phyloP scores from a whole-genome alignment of 2,113 vertebrate genomes.

The Centropus unirufus region DNA sequence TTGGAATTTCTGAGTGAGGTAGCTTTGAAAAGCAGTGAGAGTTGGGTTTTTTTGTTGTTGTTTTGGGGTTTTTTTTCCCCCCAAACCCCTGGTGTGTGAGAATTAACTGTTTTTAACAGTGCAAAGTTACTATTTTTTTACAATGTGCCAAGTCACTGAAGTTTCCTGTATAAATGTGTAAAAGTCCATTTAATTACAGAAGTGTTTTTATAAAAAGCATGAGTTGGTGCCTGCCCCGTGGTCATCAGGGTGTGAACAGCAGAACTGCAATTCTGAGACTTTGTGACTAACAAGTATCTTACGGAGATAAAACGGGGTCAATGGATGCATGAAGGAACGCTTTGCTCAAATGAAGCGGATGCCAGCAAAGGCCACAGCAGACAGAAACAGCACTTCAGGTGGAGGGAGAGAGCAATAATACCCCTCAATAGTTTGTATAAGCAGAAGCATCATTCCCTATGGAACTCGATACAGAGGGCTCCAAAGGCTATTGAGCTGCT shows the following conservation, averaged over 20 bases:
- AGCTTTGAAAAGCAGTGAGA: background rate
- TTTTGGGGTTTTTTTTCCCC: too few relatives aligned
- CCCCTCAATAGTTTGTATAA: conserved; percentile 23
- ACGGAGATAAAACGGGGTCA: background rate
- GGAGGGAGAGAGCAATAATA: conserved; percentile 29
- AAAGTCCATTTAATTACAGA: background rate
- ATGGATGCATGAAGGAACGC: background rate
- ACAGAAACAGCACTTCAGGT: background rate
- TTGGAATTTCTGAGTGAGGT: background rate
- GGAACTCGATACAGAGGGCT: background rate
- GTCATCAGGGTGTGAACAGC: background rate
- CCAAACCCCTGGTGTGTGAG: background rate
- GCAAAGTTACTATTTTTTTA: background rate
- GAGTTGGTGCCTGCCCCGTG: background rate
- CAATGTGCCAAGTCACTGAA: background rate
- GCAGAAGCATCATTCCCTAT: background rate
- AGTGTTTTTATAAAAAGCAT: background rate
- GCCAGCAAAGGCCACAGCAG: conserved; percentile 22
- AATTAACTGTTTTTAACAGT: background rate
- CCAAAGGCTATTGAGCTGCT: background rate
- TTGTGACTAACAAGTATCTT: background rate
- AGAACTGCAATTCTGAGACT: background rate
- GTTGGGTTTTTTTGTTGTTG: too few relatives aligned
- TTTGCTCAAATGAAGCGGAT: background rate
- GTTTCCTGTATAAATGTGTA: background rate